Percentiles rank a stretch among this genome's conserved stretches.
Conservation (phyloP, 64 coral and sea anemone genomes). For the Montipora foliosa region DNA sequence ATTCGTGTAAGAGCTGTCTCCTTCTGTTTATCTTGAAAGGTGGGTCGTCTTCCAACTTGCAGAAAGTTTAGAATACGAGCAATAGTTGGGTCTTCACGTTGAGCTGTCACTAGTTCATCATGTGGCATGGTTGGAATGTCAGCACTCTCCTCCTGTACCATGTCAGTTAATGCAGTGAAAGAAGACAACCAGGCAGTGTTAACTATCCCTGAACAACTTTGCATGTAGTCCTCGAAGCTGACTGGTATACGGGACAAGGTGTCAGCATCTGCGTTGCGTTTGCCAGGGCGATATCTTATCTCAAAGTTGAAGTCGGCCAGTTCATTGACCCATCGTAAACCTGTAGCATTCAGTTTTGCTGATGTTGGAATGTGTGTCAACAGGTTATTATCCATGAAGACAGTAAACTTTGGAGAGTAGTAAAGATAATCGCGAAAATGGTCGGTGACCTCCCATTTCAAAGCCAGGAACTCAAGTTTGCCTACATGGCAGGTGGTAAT, state of each 20-base stretch:
- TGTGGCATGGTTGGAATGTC: no score
- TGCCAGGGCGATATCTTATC: neutral
- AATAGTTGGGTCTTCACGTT: no score
- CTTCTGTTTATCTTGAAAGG: no score
- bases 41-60: no score
- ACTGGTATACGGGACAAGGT: neutral
- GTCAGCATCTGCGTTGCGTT: neutral
- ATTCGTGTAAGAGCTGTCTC: no score
- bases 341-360: neutral
- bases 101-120: no score
- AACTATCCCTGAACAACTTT: neutral
- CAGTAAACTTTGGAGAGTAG: neutral
- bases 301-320: neutral
- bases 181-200: no score
- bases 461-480: neutral
- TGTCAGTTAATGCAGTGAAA: no score
- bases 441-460: neutral
- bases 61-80: no score
- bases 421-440: neutral
- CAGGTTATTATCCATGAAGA: neutral
- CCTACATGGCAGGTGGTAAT: neutral
- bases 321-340: neutral
- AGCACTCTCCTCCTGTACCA: no score
- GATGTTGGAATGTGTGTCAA: neutral
- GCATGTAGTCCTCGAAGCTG: neutral